phyloP scores from a whole-genome alignment of 2,797 vertebrate genomes.

The Anisognathus igniventris region DNA sequence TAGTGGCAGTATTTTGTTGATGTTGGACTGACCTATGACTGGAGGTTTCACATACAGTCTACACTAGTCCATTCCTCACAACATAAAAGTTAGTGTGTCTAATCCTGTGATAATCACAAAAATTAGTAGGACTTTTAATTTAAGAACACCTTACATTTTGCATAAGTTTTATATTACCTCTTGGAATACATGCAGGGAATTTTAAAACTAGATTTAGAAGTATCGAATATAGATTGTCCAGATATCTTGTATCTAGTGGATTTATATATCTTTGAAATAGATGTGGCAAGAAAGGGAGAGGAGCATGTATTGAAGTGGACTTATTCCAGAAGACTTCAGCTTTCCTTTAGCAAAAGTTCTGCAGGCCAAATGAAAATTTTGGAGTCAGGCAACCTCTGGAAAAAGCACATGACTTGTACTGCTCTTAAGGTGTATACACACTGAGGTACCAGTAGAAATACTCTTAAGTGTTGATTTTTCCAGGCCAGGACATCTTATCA shows the following conservation, averaged over 20 bases:
- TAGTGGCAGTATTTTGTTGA: neutral
- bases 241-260: neutral
- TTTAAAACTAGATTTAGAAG: neutral
- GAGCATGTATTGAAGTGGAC: neutral
- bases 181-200: neutral
- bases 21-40: neutral
- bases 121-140: neutral
- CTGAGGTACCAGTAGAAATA: neutral
- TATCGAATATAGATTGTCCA: neutral
- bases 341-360: neutral
- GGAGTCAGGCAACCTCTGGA: neutral
- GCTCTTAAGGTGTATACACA: neutral
- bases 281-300: neutral
- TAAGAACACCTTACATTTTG: neutral
- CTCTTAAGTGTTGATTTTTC: neutral
- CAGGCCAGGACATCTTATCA: neutral
- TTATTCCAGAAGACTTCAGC: neutral
- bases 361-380: neutral
- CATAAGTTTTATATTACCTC: neutral
- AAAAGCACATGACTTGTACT: neutral
- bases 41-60: neutral
- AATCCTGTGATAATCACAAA: neutral
- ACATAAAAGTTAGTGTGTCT: neutral
- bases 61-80: neutral
- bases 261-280: neutral